Evolutionary conservation across 2,888 invertebrate species (phyloP), one percentile per base, ranked within the genome.

Genomic region (Diogma glabrata): DNA sequence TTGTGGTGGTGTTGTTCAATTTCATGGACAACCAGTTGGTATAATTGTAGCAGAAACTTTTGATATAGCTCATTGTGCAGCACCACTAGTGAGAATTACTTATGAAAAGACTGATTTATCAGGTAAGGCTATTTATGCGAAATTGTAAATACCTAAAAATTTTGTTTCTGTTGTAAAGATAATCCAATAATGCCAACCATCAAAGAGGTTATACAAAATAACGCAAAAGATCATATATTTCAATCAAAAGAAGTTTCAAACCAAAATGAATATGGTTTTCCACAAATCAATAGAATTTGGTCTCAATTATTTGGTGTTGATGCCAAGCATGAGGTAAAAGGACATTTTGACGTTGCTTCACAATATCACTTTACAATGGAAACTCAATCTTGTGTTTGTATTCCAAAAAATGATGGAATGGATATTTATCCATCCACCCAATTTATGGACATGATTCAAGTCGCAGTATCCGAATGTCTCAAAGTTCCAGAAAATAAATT

Each of bases 331-430:
- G 66, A 73, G 6, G 59, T 81, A 6, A 70, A 70, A 47, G 84
- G 82, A 1, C 71, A 68, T 51, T 67, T 74, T 50, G 67, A 70
- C 46, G 57, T 74, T 46, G 77, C 76, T 16, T 61, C 75, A 1
- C 88, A 89, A 62, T 87, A 84, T 63, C 87, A 88, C 66, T 86
- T 77, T 59, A 78, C 81, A 1, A 84, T 88, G 85, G 88, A 88
- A 65, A 77, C 82, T 0, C 84, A 84, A 57, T 73, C 75, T 26
- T 81, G 81, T 59, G 70, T 80, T 1, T 76, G 77, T 16, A 63
- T 76, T n/a, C 85, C 85, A 0, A 71, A 69, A 4, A 87, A 87
- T 61, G 81, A 84, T 61, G 81, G 81, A 2, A 64, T 84, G 55
- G 76, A 81, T 52, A 74, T 86, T 2, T 76, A 75, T 54, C 69